Conservation (phyloP, 2,113 vertebrate genomes). For the Helogale parvula region DNA sequence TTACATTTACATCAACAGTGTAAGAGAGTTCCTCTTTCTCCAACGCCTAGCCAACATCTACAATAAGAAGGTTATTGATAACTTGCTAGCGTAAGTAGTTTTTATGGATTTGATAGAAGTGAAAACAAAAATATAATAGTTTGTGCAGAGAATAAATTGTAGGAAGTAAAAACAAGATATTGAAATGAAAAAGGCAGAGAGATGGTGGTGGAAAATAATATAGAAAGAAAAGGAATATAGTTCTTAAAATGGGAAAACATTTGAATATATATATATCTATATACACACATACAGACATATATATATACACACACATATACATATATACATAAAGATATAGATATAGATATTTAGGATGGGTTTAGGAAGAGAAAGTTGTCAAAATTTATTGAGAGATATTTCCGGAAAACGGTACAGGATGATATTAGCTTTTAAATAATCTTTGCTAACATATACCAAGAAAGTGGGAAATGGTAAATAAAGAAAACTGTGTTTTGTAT, state of each 20-base stretch:
- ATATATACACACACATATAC: too few species aligned
- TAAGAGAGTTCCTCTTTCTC: not conserved
- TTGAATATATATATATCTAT: not conserved
- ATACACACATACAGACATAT: too few species aligned
- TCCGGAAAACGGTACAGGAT: not conserved
- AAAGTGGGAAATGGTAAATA: not conserved
- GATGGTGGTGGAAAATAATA: not conserved
- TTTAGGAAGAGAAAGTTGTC: not conserved
- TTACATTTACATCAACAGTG: not conserved
- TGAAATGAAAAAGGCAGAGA: not conserved
- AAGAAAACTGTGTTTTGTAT: not conserved
- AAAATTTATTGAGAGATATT: not conserved
- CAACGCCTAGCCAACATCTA: not conserved
- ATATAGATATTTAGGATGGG: not conserved
- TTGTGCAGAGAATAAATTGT: not conserved
- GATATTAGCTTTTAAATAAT: not conserved
- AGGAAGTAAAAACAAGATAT: not conserved
- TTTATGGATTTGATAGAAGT: not conserved
- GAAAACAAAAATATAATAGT: not conserved
- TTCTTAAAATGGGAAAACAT: not conserved
- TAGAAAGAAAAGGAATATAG: not conserved
- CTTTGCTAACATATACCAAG: not conserved
- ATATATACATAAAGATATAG: too few species aligned
- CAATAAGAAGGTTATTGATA: not conserved
- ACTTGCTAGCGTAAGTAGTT: not conserved